These are phyloP conservation scores for Coregonus suidteri DNA, from an alignment of 2,797 vertebrate genomes.

Conservation along the genomic window DNA sequence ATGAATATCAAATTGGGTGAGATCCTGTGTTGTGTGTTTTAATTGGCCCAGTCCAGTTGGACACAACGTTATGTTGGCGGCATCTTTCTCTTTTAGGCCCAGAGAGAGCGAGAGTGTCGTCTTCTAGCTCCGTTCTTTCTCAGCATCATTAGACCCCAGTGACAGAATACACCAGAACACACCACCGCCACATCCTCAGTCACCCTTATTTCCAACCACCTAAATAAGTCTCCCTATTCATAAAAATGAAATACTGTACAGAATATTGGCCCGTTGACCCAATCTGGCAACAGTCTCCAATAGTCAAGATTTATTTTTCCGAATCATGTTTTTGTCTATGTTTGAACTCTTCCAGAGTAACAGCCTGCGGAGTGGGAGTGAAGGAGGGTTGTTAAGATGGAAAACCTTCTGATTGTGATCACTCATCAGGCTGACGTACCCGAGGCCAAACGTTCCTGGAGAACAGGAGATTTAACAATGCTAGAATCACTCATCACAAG, in stretches of 20 bases:
- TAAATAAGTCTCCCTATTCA: conserved; percentile 27
- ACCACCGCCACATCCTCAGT: conserved; percentile 29
- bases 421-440: neutral
- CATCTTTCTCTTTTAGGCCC: too few species aligned
- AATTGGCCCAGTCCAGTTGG: neutral
- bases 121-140: neutral
- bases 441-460: conserved; percentile 25
- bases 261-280: conserved; percentile 20
- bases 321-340: conserved; percentile 38
- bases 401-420: conserved; percentile 44
- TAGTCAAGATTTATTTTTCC: conserved; percentile 44
- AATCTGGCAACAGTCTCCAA: conserved; percentile 31
- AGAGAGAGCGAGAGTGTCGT: neutral
- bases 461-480: conserved; percentile 41
- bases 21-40: conserved; percentile 23
- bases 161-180: conserved; percentile 39
- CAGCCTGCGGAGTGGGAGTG: conserved; percentile 1
- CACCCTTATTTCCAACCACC: conserved; percentile 17
- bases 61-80: neutral
- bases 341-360: conserved; percentile 32
- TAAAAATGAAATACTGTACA: conserved; percentile 34
- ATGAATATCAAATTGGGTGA: conserved; percentile 16
- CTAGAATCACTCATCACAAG: conserved; percentile 36
- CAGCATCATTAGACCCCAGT: conserved; percentile 28
- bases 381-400: conserved; percentile 41